phyloP scores from a whole-genome alignment of 2,888 invertebrate genomes.

The Andrena bucephala region DNA sequence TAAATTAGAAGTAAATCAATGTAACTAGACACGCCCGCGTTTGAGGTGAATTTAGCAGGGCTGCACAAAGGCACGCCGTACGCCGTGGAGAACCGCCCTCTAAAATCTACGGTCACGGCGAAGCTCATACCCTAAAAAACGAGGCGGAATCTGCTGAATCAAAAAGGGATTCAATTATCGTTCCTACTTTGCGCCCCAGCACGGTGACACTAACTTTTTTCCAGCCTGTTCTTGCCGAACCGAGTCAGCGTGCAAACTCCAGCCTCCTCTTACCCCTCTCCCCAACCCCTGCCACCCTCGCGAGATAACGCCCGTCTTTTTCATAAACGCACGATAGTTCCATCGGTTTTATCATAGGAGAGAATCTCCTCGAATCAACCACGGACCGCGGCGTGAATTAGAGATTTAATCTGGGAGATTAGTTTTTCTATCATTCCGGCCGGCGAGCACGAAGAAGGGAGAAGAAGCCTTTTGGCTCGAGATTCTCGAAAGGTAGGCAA shows the following conservation, averaged over 20 bases:
- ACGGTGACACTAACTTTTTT: neutral
- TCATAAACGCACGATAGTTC: conserved; percentile 39
- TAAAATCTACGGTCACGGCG: neutral
- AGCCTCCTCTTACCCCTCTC: neutral
- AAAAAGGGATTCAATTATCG: conserved; percentile 27
- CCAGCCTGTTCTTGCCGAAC: neutral
- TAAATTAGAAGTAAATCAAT: conserved; percentile 46
- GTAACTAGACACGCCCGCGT: conserved; percentile 21
- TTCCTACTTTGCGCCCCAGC: neutral
- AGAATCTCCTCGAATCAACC: conserved; percentile 33
- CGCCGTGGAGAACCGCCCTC: neutral
- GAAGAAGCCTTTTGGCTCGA: conserved; percentile 68
- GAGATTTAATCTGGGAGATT: conserved; percentile 70
- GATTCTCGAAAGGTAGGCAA: conserved; percentile 72
- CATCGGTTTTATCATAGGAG: conserved; percentile 33
- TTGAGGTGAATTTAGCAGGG: neutral
- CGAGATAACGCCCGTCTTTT: conserved; percentile 40
- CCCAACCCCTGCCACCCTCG: neutral
- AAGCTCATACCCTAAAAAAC: neutral
- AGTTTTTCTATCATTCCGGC: conserved; percentile 65
- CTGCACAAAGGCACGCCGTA: neutral
- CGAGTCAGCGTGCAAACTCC: conserved; percentile 18
- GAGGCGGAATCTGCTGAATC: conserved; percentile 18
- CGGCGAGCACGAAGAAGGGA: conserved; percentile 30
- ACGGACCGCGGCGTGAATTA: conserved; percentile 59